Evolutionary conservation across 2,888 invertebrate species (phyloP), one percentile per base, ranked within the genome.

Genomic region (Erannis defoliaria): DNA sequence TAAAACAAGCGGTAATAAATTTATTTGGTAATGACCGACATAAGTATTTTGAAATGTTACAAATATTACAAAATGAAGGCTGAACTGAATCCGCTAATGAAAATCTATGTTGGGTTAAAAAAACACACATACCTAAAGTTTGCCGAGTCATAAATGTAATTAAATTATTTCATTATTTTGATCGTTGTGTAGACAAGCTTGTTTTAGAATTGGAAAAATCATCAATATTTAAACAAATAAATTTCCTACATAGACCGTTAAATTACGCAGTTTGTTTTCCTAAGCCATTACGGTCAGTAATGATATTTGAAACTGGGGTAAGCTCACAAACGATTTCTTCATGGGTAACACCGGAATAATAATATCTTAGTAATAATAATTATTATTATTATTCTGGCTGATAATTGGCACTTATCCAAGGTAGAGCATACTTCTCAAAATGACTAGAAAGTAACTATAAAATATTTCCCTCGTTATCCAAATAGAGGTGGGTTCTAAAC

Each of bases 351-450:
- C n/a, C n/a, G n/a, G n/a, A n/a, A n/a, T n/a, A n/a, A n/a, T n/a
- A n/a, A n/a, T n/a, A n/a, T n/a, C n/a, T n/a, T n/a, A n/a, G n/a
- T n/a, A n/a, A n/a, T n/a, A n/a, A n/a, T n/a, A n/a, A n/a, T n/a
- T n/a, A n/a, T n/a, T 51, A 50, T 57, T 51, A 50, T n/a, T n/a
- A 50, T 21, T 19, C 18, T 21, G 8, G 31, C 23, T 33, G 33
- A 49, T 56, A 56, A 49, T 26, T 49, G 40, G 48, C 21, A 21
- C 33, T 49, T 33, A 3, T 12, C 42, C 57, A 57, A 57, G 57
- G 43, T 57, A 18, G n/a, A n/a, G 23, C 5, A 23, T 45, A n/a
- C 33, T 54, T 12, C 14, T 51, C 26, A 33, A 43, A 19, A 14
- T 12, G 5, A 4, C n/a, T 5, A 16, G 18, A 16, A 29, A 29